Percentiles rank a stretch among this genome's conserved stretches.
phyloP scores from a whole-genome alignment of 2,113 vertebrate species.

The Limnothrissa miodon region DNA sequence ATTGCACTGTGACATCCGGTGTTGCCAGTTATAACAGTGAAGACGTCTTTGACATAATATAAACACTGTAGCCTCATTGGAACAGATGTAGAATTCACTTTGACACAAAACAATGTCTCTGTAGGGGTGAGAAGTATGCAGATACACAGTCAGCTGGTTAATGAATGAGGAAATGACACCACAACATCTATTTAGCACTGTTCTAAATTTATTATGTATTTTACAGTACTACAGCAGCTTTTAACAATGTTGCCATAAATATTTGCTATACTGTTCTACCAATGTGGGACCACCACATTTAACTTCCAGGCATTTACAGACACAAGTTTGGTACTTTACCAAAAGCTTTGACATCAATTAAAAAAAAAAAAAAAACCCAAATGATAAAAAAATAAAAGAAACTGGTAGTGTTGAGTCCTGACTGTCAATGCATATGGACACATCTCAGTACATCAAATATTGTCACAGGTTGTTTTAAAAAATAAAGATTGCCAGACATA shows the following conservation, averaged over 20 bases:
- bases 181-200: background rate
- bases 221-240: slow-evolving; percentile 32
- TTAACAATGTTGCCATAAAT: slow-evolving; percentile 32
- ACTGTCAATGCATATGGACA: background rate
- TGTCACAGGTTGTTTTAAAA: background rate
- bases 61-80: too few relatives aligned
- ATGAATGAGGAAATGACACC: background rate
- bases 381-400: background rate
- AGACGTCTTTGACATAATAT: too few relatives aligned
- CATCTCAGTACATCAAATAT: background rate
- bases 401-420: background rate
- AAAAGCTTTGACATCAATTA: slow-evolving; percentile 24
- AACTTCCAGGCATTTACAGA: slow-evolving; percentile 4
- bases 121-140: background rate
- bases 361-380: slow-evolving; percentile 24
- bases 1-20: too few relatives aligned
- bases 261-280: slow-evolving; percentile 22
- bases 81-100: background rate
- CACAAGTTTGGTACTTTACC: slow-evolving; percentile 12
- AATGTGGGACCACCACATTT: slow-evolving; percentile 22
- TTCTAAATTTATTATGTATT: slow-evolving; percentile 40
- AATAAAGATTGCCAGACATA: background rate
- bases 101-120: background rate
- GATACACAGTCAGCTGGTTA: background rate
- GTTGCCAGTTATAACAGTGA: too few relatives aligned